A percentile compares a stretch with the other conserved stretches of the same genome.
phyloP scores from a whole-genome alignment of 1,140 invertebrate species.

The Drosophila pruinosa region DNA sequence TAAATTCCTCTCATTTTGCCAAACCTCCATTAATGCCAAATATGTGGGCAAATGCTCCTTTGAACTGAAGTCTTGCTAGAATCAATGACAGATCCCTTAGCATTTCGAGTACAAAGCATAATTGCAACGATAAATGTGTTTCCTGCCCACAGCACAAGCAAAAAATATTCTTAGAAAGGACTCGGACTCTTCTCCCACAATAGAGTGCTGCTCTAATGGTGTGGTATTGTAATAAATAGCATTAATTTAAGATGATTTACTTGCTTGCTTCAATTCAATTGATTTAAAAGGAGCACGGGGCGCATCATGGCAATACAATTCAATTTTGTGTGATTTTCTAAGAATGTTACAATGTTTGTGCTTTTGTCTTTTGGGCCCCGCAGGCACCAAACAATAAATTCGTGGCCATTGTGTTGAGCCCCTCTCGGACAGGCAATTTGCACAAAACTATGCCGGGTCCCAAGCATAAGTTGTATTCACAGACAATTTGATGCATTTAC shows the following conservation, averaged over 20 bases:
- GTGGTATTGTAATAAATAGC: constrained; percentile 19
- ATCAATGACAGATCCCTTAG: constrained; percentile 8
- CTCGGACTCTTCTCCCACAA: too few species aligned
- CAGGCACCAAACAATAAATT: constrained; percentile 23
- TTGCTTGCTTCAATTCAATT: background rate
- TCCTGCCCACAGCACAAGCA: background rate
- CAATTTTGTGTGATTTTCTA: constrained; percentile 16
- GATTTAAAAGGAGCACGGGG: background rate
- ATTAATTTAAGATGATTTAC: constrained; percentile 28
- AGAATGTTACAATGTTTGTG: background rate
- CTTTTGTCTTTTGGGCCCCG: constrained; percentile 8
- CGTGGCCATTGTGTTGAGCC: constrained; percentile 13
- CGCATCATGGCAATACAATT: background rate
- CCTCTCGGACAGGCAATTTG: background rate
- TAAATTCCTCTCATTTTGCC: background rate
- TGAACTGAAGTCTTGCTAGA: background rate
- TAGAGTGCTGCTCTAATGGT: too few species aligned
- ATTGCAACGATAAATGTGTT: background rate
- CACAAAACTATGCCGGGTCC: background rate
- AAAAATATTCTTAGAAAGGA: constrained; percentile 9
- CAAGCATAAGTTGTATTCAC: background rate
- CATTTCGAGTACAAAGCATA: background rate
- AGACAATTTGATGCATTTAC: constrained; percentile 7
- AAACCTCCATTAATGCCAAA: background rate
- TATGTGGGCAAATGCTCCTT: background rate